Base-by-base conservation (phyloP, 64 coral and sea anemone species). In the Catalaphyllia jardinei region DNA sequence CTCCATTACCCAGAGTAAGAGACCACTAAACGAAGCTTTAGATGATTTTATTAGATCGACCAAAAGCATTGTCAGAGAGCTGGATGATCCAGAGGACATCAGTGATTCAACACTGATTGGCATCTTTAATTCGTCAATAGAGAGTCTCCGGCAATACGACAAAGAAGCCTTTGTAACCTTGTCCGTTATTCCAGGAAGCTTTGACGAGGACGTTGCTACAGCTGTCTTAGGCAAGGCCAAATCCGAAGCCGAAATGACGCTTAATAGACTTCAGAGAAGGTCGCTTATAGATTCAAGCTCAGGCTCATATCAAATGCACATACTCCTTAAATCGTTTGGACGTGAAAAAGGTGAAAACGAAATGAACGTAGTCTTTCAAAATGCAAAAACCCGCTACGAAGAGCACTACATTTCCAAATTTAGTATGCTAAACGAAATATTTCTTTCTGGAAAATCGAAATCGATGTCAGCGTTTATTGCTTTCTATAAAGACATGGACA, bases 301-400 rank as follows among this genome's bases (percentile, higher is more conserved):
- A 27, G 8, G 39, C 17, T 24, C 65, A 27, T 86, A 73, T 28
- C 50, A 46, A 73, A 13, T 86, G 20, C 83, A 86, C 42, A 72
- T 74, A 25, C 52, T 86, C 29, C 49, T 86, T 25, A 49, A 63
- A 39, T 42, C 51, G 39, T 86, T 86, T 86, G 67, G 59, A n/a
- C n/a, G 54, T 35, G 18, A 72, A 73, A 86, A 55, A 73, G 64
- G 51, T 54, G 52, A 12, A 74, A 52, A 31, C 17, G 42, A 86
- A 52, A 73, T 52, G 27, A 27, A 28, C 25, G 38, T 74, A 22
- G 27, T 52, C n/a, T 6, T 62, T 64, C 25, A 31, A 11, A 73
- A n/a, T 8, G 30, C 31, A 0, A 55, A 73, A 86, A 72, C 39
- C 16, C 60, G 65, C 10, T 52, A 74, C 14, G 11, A 14, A 18